Evolutionary conservation across 1,140 invertebrate genomes (phyloP), one percentile per base, ranked within the genome.

Genomic region (Sarcophaga bullata): DNA sequence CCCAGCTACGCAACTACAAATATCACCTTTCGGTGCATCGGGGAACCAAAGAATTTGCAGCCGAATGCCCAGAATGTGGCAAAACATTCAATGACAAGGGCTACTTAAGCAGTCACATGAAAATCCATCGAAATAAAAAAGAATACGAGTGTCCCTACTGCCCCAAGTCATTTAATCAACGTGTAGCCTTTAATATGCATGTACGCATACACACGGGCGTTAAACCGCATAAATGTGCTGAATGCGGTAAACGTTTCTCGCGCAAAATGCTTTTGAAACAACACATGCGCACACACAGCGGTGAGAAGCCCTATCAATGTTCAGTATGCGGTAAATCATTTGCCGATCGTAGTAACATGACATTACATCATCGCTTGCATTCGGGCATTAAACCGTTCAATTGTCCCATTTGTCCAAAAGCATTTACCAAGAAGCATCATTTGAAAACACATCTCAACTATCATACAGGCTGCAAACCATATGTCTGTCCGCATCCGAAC

Each of bases 181-280:
- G 95, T 25, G 95, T 96, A 15, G 95, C 94, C 8, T 95, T 95
- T 88, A 95, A 95, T 86, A 96, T 96, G 95, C 95, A 96, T 87
- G 92, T 95, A 0, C 90, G 95, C 54, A 95, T 95, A 80, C 95
- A 96, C 85, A 96, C 94, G 62, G 94, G 93, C 90, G 93, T 96
- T 11, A 96, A 96, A 85, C 97, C 97, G 0, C 97, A 97, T 91
- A 93, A 94, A 81, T 98, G 97, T 86, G 92, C 93, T 4, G 93
- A 95, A 19, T 98, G 97, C 86, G 94, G 95, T n/a, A 95, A 97
- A 85, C 92, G 95, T 6, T 98, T 98, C 87, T 95, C 96, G 10
- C 93, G 95, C 13, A 95, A 95, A 90, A 95, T 95, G 94, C 88
- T 95, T 1, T 91, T 96, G 48, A 95, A 95, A 85, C 95, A 95